Evolutionary conservation across 2,888 invertebrate genomes (phyloP), one percentile per base, ranked within the genome.

Genomic region (Drosophila paranaensis): DNA sequence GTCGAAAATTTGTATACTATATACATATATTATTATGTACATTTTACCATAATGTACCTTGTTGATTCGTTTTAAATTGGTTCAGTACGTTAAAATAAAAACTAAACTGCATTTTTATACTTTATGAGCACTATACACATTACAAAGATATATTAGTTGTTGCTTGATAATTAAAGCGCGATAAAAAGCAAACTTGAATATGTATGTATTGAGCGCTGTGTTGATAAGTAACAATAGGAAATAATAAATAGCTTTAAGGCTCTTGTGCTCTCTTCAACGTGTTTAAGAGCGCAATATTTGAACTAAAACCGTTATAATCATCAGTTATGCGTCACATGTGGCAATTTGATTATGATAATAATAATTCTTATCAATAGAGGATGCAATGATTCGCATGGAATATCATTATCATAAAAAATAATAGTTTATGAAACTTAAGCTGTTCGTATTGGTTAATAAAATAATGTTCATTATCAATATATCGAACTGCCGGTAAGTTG

Each of bases 281-380:
- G 14, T 46, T 46, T 60, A 76, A 58, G 64, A 71, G 62, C 48
- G 79, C 48, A 48, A 58, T 39, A 42, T 61, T 79, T 58, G 48
- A 48, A 37, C 51, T 39, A 55, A 62, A 82, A 82, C 82, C 79
- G 79, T 82, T 79, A 79, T 82, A 73, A 79, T 84, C 79, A 88
- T 89, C 88, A 89, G 88, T 81, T 88, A 88, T 88, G 88, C 84
- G 77, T 80, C 77, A 77, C 90, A 88, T 89, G 90, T 89, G 88
- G 86, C 88, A 77, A 78, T 57, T 76, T 78, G 79, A 82, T 86
- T 64, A 69, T 81, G 78, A 87, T 78, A 85, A 76, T 79, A 77
- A 80, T 77, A 74, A 65, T 74, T 75, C 71, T 81, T 70, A 71
- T 69, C 82, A 77, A 60, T 60, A 50, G 42, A 60, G 43, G 42